These are phyloP conservation scores for Drosophila subquinaria DNA, from an alignment of 2,888 invertebrate genomes.

Conservation along the genomic window DNA sequence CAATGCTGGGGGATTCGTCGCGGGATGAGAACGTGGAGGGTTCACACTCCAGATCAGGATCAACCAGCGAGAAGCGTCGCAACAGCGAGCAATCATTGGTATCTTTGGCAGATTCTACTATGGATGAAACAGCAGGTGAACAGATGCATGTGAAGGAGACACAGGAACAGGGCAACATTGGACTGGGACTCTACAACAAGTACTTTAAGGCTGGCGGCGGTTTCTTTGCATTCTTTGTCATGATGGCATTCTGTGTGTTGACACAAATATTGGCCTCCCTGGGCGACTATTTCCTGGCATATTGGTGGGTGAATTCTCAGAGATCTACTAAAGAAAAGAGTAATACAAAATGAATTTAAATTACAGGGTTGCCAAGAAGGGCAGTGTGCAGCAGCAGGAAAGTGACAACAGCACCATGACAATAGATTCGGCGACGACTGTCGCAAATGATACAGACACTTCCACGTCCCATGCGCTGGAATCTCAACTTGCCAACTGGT, in stretches of 20 bases:
- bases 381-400: conserved; percentile 39
- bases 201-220: conserved; percentile 91
- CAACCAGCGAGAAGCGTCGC: conserved; percentile 78
- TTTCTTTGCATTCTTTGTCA: conserved; percentile 87
- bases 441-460: conserved; percentile 47
- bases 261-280: conserved; percentile 91
- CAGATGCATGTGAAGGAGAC: conserved; percentile 87
- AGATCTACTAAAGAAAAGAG: background rate
- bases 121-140: conserved; percentile 85
- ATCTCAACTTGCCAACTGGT: conserved; percentile 53
- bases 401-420: conserved; percentile 29
- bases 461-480: conserved; percentile 45
- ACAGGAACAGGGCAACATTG: conserved; percentile 88
- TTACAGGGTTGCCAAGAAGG: conserved; percentile 71
- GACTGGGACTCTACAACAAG: conserved; percentile 87
- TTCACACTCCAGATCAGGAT: conserved; percentile 74
- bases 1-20: conserved; percentile 88
- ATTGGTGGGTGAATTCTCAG: conserved; percentile 86
- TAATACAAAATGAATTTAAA: too few relatives aligned
- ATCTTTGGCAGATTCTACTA: conserved; percentile 85
- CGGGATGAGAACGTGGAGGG: conserved; percentile 82
- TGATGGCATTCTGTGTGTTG: conserved; percentile 88
- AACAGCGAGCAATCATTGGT: conserved; percentile 86
- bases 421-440: background rate
- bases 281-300: conserved; percentile 92